These are phyloP conservation scores for Mimumesa dahlbomi DNA, from an alignment of 2,888 invertebrate species.

Conservation along the genomic window DNA sequence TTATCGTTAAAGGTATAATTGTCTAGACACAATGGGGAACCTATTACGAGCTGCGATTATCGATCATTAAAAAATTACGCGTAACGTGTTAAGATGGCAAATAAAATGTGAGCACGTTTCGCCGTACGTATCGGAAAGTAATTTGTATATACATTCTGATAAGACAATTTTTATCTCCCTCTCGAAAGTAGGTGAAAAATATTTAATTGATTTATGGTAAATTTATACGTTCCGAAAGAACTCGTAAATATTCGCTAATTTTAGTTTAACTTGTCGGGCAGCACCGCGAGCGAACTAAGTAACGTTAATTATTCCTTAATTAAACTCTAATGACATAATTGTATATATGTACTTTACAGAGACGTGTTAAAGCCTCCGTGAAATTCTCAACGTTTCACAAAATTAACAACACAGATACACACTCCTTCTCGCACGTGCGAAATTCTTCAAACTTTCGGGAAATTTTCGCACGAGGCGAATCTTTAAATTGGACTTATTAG, in stretches of 20 bases:
- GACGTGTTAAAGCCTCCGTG: constrained; percentile 13
- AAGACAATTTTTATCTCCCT: too few relatives aligned
- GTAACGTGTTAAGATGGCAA: too few relatives aligned
- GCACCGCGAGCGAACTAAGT: constrained; percentile 25
- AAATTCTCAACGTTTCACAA: neutral
- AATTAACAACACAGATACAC: too few relatives aligned
- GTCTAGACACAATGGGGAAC: too few relatives aligned
- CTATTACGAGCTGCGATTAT: too few relatives aligned
- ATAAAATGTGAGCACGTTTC: too few relatives aligned
- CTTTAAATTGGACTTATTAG: neutral
- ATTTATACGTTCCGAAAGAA: neutral
- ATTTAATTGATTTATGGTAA: neutral
- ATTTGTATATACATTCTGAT: too few relatives aligned
- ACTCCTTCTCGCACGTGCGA: too few relatives aligned
- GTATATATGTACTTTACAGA: constrained; percentile 31
- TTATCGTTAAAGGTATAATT: too few relatives aligned
- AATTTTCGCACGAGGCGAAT: neutral
- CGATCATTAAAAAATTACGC: too few relatives aligned
- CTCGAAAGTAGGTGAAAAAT: neutral
- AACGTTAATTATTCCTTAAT: constrained; percentile 43
- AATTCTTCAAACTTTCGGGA: neutral
- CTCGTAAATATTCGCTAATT: neutral
- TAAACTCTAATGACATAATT: constrained; percentile 50
- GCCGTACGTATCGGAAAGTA: too few relatives aligned
- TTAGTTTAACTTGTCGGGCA: constrained; percentile 6